These are phyloP conservation scores for Zygaena filipendulae DNA, from an alignment of 2,888 invertebrate genomes.

Conservation along the genomic window DNA sequence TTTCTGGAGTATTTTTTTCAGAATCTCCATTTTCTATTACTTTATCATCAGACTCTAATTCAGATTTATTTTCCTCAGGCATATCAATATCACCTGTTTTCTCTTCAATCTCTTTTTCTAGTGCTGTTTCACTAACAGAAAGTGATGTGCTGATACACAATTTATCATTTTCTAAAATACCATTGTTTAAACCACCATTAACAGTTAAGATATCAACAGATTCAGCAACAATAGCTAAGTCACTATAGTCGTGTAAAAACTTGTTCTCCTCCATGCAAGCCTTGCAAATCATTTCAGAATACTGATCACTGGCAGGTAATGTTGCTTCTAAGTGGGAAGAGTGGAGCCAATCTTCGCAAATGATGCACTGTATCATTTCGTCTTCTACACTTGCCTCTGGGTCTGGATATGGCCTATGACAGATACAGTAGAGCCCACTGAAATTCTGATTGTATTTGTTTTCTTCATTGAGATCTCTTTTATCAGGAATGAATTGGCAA, in stretches of 20 bases:
- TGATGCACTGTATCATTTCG: constrained; percentile 95
- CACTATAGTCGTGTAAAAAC: constrained; percentile 79
- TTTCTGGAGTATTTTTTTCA: background rate
- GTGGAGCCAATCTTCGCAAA: constrained; percentile 99
- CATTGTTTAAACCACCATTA: too few relatives aligned
- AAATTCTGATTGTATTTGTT: constrained; percentile 96
- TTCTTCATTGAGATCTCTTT: constrained; percentile 73
- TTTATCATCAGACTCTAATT: too few relatives aligned
- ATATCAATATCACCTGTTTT: constrained; percentile 3
- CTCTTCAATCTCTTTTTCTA: constrained; percentile 2
- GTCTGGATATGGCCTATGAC: constrained; percentile 94
- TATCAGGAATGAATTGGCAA: constrained; percentile 75
- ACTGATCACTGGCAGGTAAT: constrained; percentile 69
- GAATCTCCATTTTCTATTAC: background rate
- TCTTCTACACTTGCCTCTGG: constrained; percentile 83
- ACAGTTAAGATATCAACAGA: constrained; percentile 27
- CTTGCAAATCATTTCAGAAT: constrained; percentile 86
- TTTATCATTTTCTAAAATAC: too few relatives aligned
- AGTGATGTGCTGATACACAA: too few relatives aligned
- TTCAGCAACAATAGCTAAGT: constrained; percentile 44
- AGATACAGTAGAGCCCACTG: constrained; percentile 90
- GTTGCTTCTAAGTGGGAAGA: constrained; percentile 75
- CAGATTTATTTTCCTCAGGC: too few relatives aligned
- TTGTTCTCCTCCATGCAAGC: constrained; percentile 79
- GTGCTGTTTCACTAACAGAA: too few relatives aligned